These are phyloP conservation scores for Chrysodeixis includens DNA, from an alignment of 2,888 invertebrate species.

Conservation along the genomic window DNA sequence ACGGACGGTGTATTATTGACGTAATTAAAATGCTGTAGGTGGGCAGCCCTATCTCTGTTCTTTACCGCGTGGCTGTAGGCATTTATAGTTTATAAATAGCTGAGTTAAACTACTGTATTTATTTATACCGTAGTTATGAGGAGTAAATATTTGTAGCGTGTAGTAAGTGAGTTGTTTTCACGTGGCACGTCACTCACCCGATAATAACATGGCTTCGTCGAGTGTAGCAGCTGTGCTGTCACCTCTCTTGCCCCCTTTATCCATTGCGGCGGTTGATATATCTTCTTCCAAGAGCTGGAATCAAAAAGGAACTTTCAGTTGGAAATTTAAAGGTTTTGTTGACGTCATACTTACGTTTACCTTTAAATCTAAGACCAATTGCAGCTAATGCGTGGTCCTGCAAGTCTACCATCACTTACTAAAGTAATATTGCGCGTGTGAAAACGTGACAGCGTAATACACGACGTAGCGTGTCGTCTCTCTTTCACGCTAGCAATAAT, in stretches of 20 bases:
- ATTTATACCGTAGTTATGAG: background rate
- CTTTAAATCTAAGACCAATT: background rate
- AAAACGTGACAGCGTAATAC: no score
- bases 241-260: slow-evolving; percentile 59
- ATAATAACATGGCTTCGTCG: slow-evolving; percentile 81
- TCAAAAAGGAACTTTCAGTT: background rate
- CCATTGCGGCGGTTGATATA: slow-evolving; percentile 60
- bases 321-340: background rate
- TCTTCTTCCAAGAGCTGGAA: slow-evolving; percentile 45
- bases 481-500: no score
- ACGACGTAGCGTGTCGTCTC: no score
- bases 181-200: slow-evolving; percentile 69
- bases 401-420: no score
- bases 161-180: slow-evolving; percentile 11
- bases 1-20: no score
- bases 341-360: background rate
- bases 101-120: no score
- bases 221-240: slow-evolving; percentile 68
- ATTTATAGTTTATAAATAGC: no score
- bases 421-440: no score
- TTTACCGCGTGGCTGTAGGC: no score
- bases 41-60: no score
- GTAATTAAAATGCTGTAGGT: no score
- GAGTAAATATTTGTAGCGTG: slow-evolving; percentile 2
- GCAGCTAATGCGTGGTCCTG: no score